phyloP scores from a whole-genome alignment of 2,113 vertebrate species.

The Aspidoscelis tigris region DNA sequence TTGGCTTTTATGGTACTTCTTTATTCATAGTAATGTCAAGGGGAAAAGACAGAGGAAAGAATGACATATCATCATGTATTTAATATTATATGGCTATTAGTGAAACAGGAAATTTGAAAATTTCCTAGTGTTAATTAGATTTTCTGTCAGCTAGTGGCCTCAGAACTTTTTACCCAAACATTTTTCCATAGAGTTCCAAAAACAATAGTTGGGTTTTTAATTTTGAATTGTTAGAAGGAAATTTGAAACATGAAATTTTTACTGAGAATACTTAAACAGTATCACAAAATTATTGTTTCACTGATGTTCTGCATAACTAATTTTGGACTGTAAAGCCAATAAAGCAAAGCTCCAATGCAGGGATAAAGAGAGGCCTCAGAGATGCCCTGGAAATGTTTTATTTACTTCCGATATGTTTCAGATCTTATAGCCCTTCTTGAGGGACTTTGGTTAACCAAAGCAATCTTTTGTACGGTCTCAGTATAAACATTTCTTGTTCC shows the following conservation, averaged over 20 bases:
- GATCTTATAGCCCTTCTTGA: not conserved
- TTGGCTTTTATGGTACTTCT: conserved; percentile 37
- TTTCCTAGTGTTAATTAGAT: conserved; percentile 54
- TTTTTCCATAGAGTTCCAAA: conserved; percentile 34
- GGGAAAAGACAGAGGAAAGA: not conserved
- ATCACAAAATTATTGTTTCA: conserved; percentile 6
- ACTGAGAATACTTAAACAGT: not conserved
- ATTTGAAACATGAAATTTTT: conserved; percentile 15
- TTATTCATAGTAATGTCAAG: not conserved
- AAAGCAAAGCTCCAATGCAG: not conserved
- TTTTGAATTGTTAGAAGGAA: conserved; percentile 12
- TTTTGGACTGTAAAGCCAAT: not conserved
- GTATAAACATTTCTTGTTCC: not conserved
- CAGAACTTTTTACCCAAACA: not conserved
- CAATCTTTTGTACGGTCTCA: not conserved
- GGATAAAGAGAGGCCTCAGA: not conserved
- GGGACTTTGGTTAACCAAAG: not conserved
- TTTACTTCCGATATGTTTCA: not conserved
- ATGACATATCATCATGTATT: conserved; percentile 26
- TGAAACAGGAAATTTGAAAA: conserved; percentile 71
- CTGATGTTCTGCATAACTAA: not conserved
- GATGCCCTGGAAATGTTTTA: not conserved
- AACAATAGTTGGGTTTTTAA: conserved; percentile 15
- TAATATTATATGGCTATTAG: conserved; percentile 32
- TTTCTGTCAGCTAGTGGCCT: conserved; percentile 47